A percentile compares a stretch with the other conserved stretches of the same genome.
phyloP scores from a whole-genome alignment of 2,888 invertebrate genomes.

The Ramazzottius varieornatus region DNA sequence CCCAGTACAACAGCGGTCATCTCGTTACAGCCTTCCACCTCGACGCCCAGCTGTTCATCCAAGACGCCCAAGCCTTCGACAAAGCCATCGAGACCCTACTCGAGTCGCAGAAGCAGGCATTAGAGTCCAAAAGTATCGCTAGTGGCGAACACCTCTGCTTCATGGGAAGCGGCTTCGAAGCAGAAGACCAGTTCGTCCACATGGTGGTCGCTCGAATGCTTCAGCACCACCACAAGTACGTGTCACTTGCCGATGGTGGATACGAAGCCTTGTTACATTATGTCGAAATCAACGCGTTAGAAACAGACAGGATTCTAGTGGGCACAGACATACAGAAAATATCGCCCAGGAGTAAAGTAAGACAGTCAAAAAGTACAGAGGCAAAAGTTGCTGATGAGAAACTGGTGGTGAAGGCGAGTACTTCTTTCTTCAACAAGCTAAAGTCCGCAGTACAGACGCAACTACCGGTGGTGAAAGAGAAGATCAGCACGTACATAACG shows the following conservation, averaged over 20 bases:
- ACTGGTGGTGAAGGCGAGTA: background rate
- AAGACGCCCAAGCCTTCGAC: conserved; percentile 75
- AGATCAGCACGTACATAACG: background rate
- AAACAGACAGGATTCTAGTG: background rate
- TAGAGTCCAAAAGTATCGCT: conserved; percentile 46
- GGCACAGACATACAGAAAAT: background rate
- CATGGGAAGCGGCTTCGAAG: conserved; percentile 68
- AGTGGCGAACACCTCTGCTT: conserved; percentile 31
- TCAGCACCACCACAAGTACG: conserved; percentile 69
- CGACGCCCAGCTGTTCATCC: conserved; percentile 84
- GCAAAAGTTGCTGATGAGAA: background rate
- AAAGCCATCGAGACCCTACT: conserved; percentile 74
- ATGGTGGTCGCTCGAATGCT: conserved; percentile 95
- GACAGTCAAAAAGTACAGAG: no score
- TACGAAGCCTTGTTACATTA: conserved; percentile 27
- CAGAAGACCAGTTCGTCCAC: conserved; percentile 80
- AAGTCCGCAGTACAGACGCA: background rate
- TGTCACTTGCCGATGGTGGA: conserved; percentile 70
- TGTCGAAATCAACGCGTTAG: background rate
- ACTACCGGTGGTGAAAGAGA: background rate
- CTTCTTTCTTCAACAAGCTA: background rate
- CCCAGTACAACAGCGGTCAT: conserved; percentile 89
- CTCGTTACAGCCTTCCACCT: conserved; percentile 88
- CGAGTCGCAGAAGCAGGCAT: conserved; percentile 35
- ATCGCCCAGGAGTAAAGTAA: no score